These are phyloP conservation scores for Macrocentrus cingulum DNA, from an alignment of 1,140 invertebrate species.

Conservation along the genomic window DNA sequence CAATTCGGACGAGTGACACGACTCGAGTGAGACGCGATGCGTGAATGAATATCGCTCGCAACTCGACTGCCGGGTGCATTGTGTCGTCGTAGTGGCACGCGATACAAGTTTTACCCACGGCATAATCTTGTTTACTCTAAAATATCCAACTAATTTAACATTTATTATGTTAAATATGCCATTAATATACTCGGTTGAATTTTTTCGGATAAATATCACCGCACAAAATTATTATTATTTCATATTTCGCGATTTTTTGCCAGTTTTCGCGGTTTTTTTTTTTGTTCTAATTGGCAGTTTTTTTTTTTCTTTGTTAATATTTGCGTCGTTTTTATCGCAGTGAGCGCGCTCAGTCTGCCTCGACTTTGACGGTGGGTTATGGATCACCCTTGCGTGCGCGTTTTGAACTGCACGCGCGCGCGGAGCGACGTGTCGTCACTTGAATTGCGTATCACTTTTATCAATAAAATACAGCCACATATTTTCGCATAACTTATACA, in stretches of 20 bases:
- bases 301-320: background rate
- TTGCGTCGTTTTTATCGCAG: constrained; percentile 14
- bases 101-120: background rate
- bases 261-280: too few species aligned
- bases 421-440: background rate
- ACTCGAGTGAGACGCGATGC: too few species aligned
- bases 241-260: too few species aligned
- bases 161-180: background rate
- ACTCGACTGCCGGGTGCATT: too few species aligned
- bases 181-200: background rate
- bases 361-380: constrained; percentile 45
- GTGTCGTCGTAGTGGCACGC: background rate
- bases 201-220: too few species aligned
- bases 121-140: background rate
- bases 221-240: too few species aligned
- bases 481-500: too few species aligned
- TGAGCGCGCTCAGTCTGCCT: constrained; percentile 33
- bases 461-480: too few species aligned
- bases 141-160: background rate
- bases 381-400: constrained; percentile 44
- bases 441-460: too few species aligned
- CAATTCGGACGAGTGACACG: background rate
- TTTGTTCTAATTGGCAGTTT: constrained; percentile 21
- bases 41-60: background rate
- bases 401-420: background rate